A percentile compares a stretch with the other conserved stretches of the same genome.
phyloP scores from a whole-genome alignment of 2,888 invertebrate species.

The Periphyllus acericola region DNA sequence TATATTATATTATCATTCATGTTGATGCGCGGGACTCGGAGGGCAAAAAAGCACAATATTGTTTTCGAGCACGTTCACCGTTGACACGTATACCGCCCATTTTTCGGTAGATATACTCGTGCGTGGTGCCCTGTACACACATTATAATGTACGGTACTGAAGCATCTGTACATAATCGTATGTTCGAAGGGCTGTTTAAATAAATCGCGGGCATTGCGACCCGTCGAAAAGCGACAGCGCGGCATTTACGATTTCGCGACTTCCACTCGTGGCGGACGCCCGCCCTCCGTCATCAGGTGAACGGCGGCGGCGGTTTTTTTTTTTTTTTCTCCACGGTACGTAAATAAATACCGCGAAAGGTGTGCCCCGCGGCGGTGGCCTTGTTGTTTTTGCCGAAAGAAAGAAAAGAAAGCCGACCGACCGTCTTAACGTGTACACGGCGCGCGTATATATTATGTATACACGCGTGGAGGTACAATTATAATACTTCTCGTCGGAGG shows the following conservation, averaged over 20 bases:
- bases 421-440: too few species aligned
- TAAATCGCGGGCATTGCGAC: background rate
- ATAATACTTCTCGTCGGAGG: background rate
- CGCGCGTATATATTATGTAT: background rate
- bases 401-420: constrained; percentile 2
- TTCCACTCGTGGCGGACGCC: background rate
- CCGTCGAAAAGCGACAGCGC: background rate
- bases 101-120: too few species aligned
- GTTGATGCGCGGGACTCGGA: background rate
- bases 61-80: background rate
- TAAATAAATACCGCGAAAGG: background rate
- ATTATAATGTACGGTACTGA: too few species aligned
- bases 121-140: too few species aligned
- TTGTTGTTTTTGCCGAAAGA: constrained; percentile 38
- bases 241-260: background rate
- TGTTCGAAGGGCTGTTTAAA: background rate
- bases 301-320: background rate
- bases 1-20: too few species aligned
- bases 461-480: background rate
- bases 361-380: background rate
- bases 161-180: too few species aligned
- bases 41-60: background rate
- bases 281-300: constrained; percentile 32
- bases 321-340: background rate
- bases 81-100: too few species aligned